Evolutionary conservation across 2,888 invertebrate genomes (phyloP), one percentile per base, ranked within the genome.

Genomic region (Phoenoteleia sp.): DNA sequence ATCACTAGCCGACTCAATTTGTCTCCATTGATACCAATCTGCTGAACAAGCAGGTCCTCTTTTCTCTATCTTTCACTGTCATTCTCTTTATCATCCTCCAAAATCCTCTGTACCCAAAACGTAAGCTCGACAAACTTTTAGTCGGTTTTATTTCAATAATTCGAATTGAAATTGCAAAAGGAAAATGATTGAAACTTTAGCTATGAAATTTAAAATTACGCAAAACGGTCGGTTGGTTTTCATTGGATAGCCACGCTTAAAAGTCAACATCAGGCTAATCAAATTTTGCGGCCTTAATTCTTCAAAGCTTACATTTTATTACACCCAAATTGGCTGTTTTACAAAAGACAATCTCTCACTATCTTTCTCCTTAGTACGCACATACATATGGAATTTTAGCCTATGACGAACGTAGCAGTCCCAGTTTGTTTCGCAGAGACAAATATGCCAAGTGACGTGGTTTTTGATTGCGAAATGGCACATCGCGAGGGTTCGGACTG

Each of bases 21-120:
- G 92, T 93, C 93, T 93, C 93, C 93, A 93, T 93, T 93, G 93
- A 93, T 92, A 92, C 91, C 92, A 93, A 93, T 92, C 92, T 92
- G 93, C 93, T 93, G 93, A 93, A 92, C 93, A 91, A 92, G 92
- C 86, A 79, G 79, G 19, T 81, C 67, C 77, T 83, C 74, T 86
- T 82, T 83, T 81, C 81, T 75, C 77, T 83, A 81, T 84, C 81
- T 84, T 86, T 84, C 84, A 74, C 81, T 84, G 67, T 84, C 75
- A 79, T 67, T 75, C 76, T 60, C 62, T 77, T 77, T 84, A 79
- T 82, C 81, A 74, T 79, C 56, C 36, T 23, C 66, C 69, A 39
- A 79, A 86, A 81, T 79, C 72, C 67, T 33, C 15, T 54, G 17
- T 17, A 33, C 54, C 58, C 27, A 47, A 72, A 58, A 45, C 33